Conservation (phyloP, 2,113 vertebrate genomes). For the Mustelus asterias region DNA sequence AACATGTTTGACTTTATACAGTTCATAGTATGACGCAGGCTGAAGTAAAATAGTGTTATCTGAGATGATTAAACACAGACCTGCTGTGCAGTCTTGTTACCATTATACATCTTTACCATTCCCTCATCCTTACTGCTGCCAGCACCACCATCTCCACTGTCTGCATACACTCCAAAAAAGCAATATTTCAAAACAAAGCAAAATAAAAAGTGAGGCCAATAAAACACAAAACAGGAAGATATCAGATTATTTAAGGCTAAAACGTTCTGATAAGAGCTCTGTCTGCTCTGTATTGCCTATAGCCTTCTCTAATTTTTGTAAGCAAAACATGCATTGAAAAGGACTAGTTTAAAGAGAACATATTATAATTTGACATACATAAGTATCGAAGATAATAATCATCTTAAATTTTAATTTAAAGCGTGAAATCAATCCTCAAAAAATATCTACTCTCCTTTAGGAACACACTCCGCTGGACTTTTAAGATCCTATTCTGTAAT, state of each 20-base stretch:
- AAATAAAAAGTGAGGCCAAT: slow-evolving; percentile 49
- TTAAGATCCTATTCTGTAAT: slow-evolving; percentile 22
- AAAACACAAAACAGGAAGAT: slow-evolving; percentile 68
- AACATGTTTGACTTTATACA: slow-evolving; percentile 49
- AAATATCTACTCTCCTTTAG: slow-evolving; percentile 44
- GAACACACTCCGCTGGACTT: slow-evolving; percentile 2
- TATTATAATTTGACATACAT: slow-evolving; percentile 57
- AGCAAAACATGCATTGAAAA: slow-evolving; percentile 80
- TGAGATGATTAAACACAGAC: slow-evolving; percentile 47
- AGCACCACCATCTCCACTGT: slow-evolving; percentile 55
- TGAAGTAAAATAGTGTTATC: slow-evolving; percentile 49
- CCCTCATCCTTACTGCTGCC: slow-evolving; percentile 49
- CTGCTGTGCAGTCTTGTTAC: slow-evolving; percentile 46
- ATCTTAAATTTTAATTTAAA: slow-evolving; percentile 37
- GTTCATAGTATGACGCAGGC: slow-evolving; percentile 51
- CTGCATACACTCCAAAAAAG: slow-evolving; percentile 43
- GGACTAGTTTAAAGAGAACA: slow-evolving; percentile 64
- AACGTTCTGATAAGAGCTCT: slow-evolving; percentile 43
- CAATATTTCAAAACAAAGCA: slow-evolving; percentile 56
- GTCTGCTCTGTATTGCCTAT: slow-evolving; percentile 41
- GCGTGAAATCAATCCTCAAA: slow-evolving; percentile 47
- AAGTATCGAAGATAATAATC: slow-evolving; percentile 33
- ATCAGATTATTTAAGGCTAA: slow-evolving; percentile 78
- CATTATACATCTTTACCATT: slow-evolving; percentile 33
- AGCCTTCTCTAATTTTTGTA: slow-evolving; percentile 55